A percentile compares a stretch with the other conserved stretches of the same genome.
These are phyloP conservation scores for Monopterus albus DNA, from an alignment of 2,113 vertebrate species.

Conservation along the genomic window DNA sequence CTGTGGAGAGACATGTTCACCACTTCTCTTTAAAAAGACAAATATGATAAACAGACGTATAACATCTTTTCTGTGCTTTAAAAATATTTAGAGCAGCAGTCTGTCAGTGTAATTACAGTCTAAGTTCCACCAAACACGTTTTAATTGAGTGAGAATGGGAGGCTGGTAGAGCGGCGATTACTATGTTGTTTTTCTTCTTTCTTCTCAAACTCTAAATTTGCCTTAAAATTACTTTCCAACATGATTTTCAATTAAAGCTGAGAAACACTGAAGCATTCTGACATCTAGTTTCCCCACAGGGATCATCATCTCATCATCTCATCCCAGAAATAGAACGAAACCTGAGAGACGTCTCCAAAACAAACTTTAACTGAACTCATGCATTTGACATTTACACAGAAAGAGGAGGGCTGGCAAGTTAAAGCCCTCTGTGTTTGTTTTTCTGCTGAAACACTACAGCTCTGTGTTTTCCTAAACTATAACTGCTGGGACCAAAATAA, in stretches of 20 bases:
- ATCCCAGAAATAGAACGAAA: slow-evolving; percentile 23
- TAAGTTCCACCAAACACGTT: slow-evolving; percentile 16
- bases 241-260: slow-evolving; percentile 31
- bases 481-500: background rate
- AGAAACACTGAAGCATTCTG: slow-evolving; percentile 7
- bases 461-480: background rate
- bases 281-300: background rate
- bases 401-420: background rate
- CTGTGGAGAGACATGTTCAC: background rate
- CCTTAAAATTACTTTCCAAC: slow-evolving; percentile 32
- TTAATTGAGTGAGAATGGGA: slow-evolving; percentile 31
- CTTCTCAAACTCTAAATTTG: slow-evolving; percentile 30
- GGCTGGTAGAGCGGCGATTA: slow-evolving; percentile 30
- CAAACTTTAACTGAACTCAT: background rate
- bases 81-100: slow-evolving; percentile 21
- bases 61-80: slow-evolving; percentile 20
- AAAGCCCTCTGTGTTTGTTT: background rate
- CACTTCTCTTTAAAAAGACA: too few species aligned
- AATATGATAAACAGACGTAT: background rate
- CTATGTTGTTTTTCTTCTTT: slow-evolving; percentile 30
- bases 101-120: slow-evolving; percentile 22
- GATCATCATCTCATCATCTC: slow-evolving; percentile 11
- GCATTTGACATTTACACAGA: background rate
- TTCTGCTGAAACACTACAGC: background rate
- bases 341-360: background rate